Base-by-base conservation (phyloP, 2,888 invertebrate species). In the Eucriotettix oculatus region DNA sequence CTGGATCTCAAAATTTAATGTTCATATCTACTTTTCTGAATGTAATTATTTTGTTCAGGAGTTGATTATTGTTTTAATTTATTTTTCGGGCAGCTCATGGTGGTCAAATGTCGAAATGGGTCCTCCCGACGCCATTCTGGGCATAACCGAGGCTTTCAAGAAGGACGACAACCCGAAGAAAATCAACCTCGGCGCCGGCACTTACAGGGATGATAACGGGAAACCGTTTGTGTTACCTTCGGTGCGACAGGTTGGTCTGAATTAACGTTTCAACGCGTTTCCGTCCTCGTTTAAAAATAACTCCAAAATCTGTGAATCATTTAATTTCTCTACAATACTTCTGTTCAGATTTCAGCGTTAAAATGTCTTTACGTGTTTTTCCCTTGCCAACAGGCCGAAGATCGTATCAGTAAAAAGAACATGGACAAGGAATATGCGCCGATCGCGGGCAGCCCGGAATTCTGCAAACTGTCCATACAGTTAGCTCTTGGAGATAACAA, bases 101-200 rank as follows among this genome's bases (percentile, higher is more conserved):
- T 94, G 91, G 87, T 75, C 82, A 61, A 83, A 88, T 71, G 95
- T 98, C 10, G 83, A 86, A 72, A 90, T 96, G 92, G 98, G 97
- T 9, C 98, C 98, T 16, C 98, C 98, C 9, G 98, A 98, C 79
- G 90, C 92, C 40, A 99, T 99, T 76, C 78, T 99, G 57, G 99
- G 99, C 48, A 89, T 99, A 53, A 90, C 96, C 0, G 99, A 99
- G 73, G 98, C 98, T 0, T 99, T 80, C 76, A 97, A 93, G 72
- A 83, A 78, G 63, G 98, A 99, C 72, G 77, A 79, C 3, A 88
- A 93, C 72, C 84, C 93, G 0, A 92, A 92, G 67, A 99, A 99
- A 76, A 89, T 99, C 64, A 99, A 99, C 75, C 82, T 99, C 58
- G 97, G 97, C 62, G 94, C 85, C 7, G 94, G 94, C 63, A 97